Base-by-base conservation (phyloP, 2,113 vertebrate species). In the Anoplopoma fimbria region DNA sequence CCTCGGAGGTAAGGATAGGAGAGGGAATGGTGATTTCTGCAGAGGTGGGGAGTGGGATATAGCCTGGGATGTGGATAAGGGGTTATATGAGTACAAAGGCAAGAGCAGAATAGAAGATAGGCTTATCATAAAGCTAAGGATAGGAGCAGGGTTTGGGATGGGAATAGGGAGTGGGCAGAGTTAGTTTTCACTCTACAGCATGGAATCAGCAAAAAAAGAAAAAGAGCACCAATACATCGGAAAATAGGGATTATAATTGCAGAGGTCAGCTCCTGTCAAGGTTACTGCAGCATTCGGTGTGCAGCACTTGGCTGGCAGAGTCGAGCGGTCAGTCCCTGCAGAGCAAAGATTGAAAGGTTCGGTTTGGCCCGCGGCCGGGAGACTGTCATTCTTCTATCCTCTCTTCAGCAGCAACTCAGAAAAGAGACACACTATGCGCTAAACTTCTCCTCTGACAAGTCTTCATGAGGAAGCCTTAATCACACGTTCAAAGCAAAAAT, bases 321-420 rank as follows among this genome's bases (percentile, higher is more conserved):
- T 76, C 25, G 67, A 86, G 69, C 45, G 65, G 82, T 79, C 88
- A 84, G 89, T 93, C 91, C 91, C 91, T 69, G 87, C 67, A 90
- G 91, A 81, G 86, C 64, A 78, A 88, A 85, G 86, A 92, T 40
- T 79, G 77, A 90, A 87, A 88, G 83, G 71, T 86, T 90, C 23
- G 40, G 85, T 90, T 93, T 94, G 95, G 95, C 91, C 79, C 38
- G 21, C 61, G 75, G 92, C 93, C 90, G 76, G 84, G 74, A 86
- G 67, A 88, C 87, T 88, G 88, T 93, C 87, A 89, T 92, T 85
- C 78, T 72, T 87, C 64, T 83, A 77, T 88, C 78, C 71, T 78
- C 84, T 57, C 78, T 58, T 29, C 65, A 87, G 70, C 69, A 86
- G 71, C 25, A 58, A 15, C 69, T 73, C 75, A 69, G 75, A 75